A percentile compares a stretch with the other conserved stretches of the same genome.
phyloP scores from a whole-genome alignment of 2,113 vertebrate genomes.

The Heterocephalus glaber region DNA sequence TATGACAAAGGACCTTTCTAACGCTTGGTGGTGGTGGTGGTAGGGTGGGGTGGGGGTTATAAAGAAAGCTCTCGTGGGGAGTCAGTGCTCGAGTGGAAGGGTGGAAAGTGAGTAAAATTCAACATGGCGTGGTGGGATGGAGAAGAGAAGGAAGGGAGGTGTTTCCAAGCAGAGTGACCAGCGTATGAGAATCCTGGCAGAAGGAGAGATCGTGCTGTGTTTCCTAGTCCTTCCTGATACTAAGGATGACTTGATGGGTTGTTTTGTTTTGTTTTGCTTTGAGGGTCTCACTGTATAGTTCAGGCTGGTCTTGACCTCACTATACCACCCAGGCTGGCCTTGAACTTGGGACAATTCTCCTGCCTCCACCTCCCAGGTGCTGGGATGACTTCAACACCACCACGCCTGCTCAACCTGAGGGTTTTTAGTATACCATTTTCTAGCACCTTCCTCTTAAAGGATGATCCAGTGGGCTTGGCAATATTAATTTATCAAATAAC shows the following conservation, averaged over 20 bases:
- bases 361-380: not conserved
- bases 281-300: not conserved
- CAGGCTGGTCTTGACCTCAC: not conserved
- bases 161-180: not conserved
- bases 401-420: not conserved
- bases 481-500: conserved; percentile 15
- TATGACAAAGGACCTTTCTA: not conserved
- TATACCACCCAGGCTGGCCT: not conserved
- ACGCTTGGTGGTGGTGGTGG: not conserved
- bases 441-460: not conserved
- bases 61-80: not conserved
- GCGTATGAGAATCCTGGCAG: not conserved
- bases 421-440: not conserved
- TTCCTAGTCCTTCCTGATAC: not conserved
- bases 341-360: not conserved
- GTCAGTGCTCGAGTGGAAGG: not conserved
- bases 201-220: not conserved
- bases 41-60: rapidly evolving
- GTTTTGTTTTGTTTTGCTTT: not conserved
- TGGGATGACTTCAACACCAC: not conserved
- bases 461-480: not conserved
- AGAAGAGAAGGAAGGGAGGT: not conserved
- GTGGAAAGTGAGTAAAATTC: not conserved
- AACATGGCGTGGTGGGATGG: not conserved
- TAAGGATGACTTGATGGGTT: not conserved